A percentile compares a stretch with the other conserved stretches of the same genome.
These are phyloP conservation scores for Hyles euphorbiae DNA, from an alignment of 1,140 invertebrate genomes.

Conservation along the genomic window DNA sequence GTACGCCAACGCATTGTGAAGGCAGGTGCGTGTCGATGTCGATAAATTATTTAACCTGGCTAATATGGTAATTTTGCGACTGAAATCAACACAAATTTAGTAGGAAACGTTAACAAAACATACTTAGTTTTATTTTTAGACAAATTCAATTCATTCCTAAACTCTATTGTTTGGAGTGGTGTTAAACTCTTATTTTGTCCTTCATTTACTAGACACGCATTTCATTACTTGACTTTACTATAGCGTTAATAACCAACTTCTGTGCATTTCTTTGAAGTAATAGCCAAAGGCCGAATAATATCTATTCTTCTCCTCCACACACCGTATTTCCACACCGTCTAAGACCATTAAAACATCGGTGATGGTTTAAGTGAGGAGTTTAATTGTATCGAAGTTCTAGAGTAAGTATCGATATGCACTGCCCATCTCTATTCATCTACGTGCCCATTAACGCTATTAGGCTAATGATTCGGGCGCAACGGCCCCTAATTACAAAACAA, in stretches of 20 bases:
- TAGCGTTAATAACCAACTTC: too few relatives aligned
- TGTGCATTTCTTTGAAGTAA: not conserved
- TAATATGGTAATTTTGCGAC: not conserved
- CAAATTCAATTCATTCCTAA: too few relatives aligned
- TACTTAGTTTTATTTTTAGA: too few relatives aligned
- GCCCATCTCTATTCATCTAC: constrained; percentile 18
- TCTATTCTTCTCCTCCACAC: not conserved
- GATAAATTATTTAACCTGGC: constrained; percentile 5
- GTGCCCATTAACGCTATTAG: constrained; percentile 52
- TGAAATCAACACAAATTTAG: too few relatives aligned
- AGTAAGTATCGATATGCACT: constrained; percentile 7
- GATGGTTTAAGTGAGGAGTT: too few relatives aligned
- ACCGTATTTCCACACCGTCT: not conserved
- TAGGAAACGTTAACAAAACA: too few relatives aligned
- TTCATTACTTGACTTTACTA: too few relatives aligned
- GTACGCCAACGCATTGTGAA: constrained; percentile 3
- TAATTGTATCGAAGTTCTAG: too few relatives aligned
- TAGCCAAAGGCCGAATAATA: not conserved
- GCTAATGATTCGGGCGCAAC: constrained; percentile 45
- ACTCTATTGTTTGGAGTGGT: too few relatives aligned
- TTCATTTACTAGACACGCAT: too few relatives aligned
- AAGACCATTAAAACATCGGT: not conserved
- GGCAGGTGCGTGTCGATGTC: constrained; percentile 22
- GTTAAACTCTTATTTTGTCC: too few relatives aligned
- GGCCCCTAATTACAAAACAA: constrained; percentile 59